Base-by-base conservation (phyloP, 2,888 invertebrate species). In the Leptodirus hochenwartii region DNA sequence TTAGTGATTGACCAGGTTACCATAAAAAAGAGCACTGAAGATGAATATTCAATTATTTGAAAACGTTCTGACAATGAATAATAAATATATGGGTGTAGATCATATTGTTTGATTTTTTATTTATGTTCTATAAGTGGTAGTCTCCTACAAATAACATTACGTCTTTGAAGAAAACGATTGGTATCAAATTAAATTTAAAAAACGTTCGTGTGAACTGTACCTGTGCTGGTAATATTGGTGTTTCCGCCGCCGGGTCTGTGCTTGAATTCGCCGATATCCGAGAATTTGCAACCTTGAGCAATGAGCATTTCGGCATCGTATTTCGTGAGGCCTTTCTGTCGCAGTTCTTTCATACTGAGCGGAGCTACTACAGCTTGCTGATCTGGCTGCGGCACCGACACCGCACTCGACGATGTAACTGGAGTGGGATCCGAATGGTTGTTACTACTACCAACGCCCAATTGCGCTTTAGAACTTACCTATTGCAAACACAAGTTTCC, bases 301-400 rank as follows among this genome's bases (percentile, higher is more conserved):
- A 84, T 80, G 39, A 85, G 59, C 48, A 85, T 62, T 51, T 84
- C 84, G 5, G 84, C 84, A 55, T 85, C 85, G 55, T 85, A 85
- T 48, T 81, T 82, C 9, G 84, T 84, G 47, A 84, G 65, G 4
- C 84, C 84, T 52, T 81, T 81, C 42, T 79, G 78, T 35, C 80
- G 69, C 54, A 84, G 58, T 54, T 84, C 84, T 46, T 78, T 78
- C 64, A 84, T 76, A 46, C 79, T 82, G 27, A 82, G 57, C n/a
- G 77, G 74, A 29, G 73, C 69, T 16, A 74, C 59, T n/a, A n/a
- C 38, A 69, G 62, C 43, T 62, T 62, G 47, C n/a, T n/a, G n/a
- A n/a, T n/a, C n/a, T n/a, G n/a, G n/a, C n/a, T n/a, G n/a, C n/a
- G n/a, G n/a, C n/a, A n/a, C n/a, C n/a, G n/a, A n/a, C n/a, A n/a